Percentiles rank a stretch among this genome's conserved stretches.
phyloP scores from a whole-genome alignment of 2,797 vertebrate species.

The Trachops cirrhosus region DNA sequence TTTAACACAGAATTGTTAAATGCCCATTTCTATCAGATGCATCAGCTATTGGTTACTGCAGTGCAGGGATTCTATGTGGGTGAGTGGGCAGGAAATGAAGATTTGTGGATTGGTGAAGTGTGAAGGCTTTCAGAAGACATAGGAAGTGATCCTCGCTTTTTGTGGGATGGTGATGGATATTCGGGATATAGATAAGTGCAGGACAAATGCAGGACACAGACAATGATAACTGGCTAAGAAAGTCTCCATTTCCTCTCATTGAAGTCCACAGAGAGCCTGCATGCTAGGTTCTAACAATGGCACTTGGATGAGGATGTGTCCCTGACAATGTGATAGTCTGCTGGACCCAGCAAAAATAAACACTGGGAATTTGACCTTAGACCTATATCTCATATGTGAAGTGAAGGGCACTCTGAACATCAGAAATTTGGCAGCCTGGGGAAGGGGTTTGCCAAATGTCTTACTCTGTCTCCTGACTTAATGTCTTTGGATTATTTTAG shows the following conservation, averaged over 20 bases:
- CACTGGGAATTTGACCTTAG: background rate
- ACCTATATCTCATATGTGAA: background rate
- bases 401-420: background rate
- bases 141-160: background rate
- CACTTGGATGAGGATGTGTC: background rate
- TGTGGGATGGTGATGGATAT: background rate
- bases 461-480: background rate
- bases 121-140: background rate
- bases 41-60: background rate
- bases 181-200: background rate
- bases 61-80: background rate
- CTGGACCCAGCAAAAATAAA: background rate
- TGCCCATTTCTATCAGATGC: background rate
- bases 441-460: background rate
- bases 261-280: background rate
- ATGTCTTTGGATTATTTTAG: slow-evolving; percentile 40
- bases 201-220: background rate
- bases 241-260: background rate
- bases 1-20: background rate
- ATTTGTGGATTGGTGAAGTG: background rate
- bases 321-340: background rate
- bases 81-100: background rate
- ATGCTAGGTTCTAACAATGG: background rate
- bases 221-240: background rate
- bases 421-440: background rate